A percentile compares a stretch with the other conserved stretches of the same genome.
Conservation (phyloP, 2,113 vertebrate genomes). For the Microcebus tavaratra region DNA sequence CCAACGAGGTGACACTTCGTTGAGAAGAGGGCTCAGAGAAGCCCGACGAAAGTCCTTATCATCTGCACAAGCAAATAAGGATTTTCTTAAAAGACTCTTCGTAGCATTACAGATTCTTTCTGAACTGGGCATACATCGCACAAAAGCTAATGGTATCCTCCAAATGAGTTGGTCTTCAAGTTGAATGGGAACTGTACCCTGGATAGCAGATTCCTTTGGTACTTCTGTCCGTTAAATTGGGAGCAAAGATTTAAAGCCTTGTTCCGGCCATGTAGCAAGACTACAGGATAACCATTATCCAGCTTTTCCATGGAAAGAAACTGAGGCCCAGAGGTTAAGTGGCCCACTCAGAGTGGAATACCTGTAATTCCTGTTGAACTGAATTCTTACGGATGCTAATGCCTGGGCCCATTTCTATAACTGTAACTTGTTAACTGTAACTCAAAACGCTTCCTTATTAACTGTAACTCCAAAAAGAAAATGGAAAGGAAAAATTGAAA, state of each 20-base stretch:
- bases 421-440: not conserved
- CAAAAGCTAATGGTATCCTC: not conserved
- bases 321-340: not conserved
- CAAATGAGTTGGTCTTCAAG: not conserved
- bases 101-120: not conserved
- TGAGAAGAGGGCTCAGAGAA: not conserved
- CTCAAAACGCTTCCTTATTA: not conserved
- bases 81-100: not conserved
- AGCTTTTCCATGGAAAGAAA: not conserved
- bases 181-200: not conserved
- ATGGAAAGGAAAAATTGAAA: not conserved
- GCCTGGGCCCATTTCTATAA: not conserved
- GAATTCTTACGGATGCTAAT: not conserved
- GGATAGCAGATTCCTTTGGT: not conserved
- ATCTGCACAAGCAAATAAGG: not conserved
- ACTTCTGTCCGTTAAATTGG: not conserved
- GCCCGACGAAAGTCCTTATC: not conserved
- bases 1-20: not conserved
- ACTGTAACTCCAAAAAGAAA: slow-evolving; percentile 6
- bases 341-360: not conserved
- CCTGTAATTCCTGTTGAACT: not conserved
- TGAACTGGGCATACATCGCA: not conserved
- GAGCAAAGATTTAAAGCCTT: not conserved
- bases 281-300: not conserved
- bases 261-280: not conserved